Conservation (phyloP, 2,888 invertebrate genomes). For the Nineta flava region DNA sequence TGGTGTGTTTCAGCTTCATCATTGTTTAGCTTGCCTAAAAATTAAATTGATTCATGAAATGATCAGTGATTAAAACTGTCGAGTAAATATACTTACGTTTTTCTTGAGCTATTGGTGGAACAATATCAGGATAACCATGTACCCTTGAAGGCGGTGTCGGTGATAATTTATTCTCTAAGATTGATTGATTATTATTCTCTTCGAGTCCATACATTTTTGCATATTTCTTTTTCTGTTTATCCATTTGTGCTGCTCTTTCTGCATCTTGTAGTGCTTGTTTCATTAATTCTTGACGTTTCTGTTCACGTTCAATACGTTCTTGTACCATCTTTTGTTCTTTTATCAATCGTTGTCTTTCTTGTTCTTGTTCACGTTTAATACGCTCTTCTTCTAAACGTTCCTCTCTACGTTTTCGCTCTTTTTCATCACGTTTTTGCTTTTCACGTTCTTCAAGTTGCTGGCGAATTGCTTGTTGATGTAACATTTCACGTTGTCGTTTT, state of each 20-base stretch:
- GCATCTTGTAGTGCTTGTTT: constrained; percentile 59
- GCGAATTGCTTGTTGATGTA: constrained; percentile 72
- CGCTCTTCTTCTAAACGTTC: constrained; percentile 69
- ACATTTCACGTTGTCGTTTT: constrained; percentile 66
- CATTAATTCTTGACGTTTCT: constrained; percentile 57
- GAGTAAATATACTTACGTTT: background rate
- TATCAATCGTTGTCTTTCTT: constrained; percentile 50
- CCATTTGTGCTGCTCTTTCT: constrained; percentile 43
- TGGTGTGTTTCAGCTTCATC: no score
- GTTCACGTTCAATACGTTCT: constrained; percentile 55
- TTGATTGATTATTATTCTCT: background rate
- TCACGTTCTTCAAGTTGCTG: constrained; percentile 76
- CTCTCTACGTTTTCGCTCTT: constrained; percentile 53
- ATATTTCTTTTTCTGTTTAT: constrained; percentile 27
- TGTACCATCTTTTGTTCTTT: constrained; percentile 48
- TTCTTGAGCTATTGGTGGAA: background rate
- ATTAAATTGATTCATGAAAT: no score
- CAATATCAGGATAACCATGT: background rate
- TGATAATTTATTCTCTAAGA: background rate
- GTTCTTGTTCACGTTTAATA: constrained; percentile 55
- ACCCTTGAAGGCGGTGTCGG: background rate
- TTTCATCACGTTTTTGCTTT: constrained; percentile 55
- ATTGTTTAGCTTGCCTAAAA: no score
- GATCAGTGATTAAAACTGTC: no score
- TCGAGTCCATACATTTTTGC: background rate